Percentiles rank a stretch among this genome's conserved stretches.
phyloP scores from a whole-genome alignment of 2,797 vertebrate species.

The Mallotus villosus region DNA sequence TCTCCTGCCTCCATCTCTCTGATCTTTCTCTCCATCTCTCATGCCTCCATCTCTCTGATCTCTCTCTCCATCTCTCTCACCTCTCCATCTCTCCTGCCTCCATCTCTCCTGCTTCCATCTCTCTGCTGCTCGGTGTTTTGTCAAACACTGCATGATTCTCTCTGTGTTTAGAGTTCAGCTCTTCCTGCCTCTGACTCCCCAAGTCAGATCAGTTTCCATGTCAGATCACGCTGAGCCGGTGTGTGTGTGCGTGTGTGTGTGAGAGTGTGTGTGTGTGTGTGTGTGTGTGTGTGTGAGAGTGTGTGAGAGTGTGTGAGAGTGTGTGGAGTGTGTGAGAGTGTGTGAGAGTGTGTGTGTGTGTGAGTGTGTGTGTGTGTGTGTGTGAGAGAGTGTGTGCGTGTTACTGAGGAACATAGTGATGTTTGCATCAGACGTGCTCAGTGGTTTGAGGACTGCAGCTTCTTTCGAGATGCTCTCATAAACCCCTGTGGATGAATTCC shows the following conservation, averaged over 20 bases:
- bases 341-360: conserved; percentile 14
- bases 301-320: neutral
- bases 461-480: neutral
- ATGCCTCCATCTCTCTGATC: neutral
- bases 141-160: too few relatives aligned
- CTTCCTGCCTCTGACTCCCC: neutral
- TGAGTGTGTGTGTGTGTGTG: neutral
- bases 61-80: neutral
- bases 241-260: conserved; percentile 16
- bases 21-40: too few relatives aligned
- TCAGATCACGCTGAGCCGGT: neutral
- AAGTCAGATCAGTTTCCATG: too few relatives aligned
- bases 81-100: too few relatives aligned
- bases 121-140: neutral
- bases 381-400: neutral
- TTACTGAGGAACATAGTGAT: neutral
- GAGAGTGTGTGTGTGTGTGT: conserved; percentile 14
- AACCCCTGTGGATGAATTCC: too few relatives aligned
- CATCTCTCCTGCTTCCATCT: neutral
- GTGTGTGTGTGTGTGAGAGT: conserved; percentile 1
- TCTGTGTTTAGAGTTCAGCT: neutral
- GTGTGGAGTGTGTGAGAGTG: conserved; percentile 10
- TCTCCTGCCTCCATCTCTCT: too few relatives aligned
- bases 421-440: conserved; percentile 10
- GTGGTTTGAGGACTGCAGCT: too few relatives aligned